Conservation (phyloP, 2,888 invertebrate species). For the Macrosiphum euphorbiae region DNA sequence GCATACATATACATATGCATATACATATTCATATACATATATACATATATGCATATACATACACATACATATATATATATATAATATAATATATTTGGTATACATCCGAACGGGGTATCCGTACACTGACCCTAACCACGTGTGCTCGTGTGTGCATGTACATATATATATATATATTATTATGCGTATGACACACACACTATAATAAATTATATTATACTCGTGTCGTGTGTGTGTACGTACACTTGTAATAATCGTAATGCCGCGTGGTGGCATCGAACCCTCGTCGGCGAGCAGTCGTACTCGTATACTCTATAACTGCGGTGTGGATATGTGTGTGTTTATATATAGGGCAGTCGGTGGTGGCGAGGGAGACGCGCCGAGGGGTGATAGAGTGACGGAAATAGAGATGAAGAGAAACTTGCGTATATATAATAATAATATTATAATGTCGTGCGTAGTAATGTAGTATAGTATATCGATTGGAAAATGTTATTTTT, state of each 20-base stretch:
- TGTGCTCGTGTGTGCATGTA: not conserved
- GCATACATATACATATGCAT: not conserved
- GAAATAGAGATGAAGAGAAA: not conserved
- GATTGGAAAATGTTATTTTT: not conserved
- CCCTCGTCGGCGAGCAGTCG: not conserved
- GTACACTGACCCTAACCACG: not conserved
- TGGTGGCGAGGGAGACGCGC: not conserved
- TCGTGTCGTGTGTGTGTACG: not conserved
- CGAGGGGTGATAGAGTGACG: not conserved
- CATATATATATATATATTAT: not conserved
- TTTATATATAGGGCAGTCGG: not conserved
- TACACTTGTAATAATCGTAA: not conserved
- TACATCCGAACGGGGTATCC: not conserved
- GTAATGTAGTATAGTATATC: slow-evolving; percentile 1
- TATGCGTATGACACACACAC: not conserved
- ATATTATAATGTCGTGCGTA: not conserved
- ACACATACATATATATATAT: not conserved
- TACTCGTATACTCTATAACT: not conserved
- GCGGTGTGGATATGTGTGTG: not conserved
- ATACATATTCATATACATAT: not conserved
- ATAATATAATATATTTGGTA: not conserved
- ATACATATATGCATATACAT: not conserved
- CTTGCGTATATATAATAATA: not conserved
- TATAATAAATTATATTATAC: not conserved
- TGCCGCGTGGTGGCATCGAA: not conserved